A percentile compares a stretch with the other conserved stretches of the same genome.
These are phyloP conservation scores for Theristus sp. DNA, from an alignment of 2,888 invertebrate species.

Conservation along the genomic window DNA sequence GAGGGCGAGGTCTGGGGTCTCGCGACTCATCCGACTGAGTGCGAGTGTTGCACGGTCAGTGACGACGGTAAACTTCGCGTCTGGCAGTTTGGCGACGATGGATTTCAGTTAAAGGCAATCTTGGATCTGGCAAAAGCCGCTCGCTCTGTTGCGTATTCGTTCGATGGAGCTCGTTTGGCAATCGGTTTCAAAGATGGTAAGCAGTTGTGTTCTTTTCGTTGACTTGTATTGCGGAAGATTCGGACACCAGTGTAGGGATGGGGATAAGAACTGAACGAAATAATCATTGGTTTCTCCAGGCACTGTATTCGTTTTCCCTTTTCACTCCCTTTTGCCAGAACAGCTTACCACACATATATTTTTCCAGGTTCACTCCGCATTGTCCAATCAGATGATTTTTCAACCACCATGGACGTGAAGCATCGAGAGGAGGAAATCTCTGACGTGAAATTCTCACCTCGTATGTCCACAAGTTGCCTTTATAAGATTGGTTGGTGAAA, in stretches of 20 bases:
- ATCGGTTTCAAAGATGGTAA: conserved; percentile 31
- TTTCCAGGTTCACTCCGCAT: too few relatives aligned
- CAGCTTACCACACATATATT: too few relatives aligned
- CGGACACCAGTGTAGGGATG: too few relatives aligned
- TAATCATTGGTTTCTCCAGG: too few relatives aligned
- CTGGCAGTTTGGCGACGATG: conserved; percentile 29
- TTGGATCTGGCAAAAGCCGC: conserved; percentile 23
- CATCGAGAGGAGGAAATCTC: conserved; percentile 33
- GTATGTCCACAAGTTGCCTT: too few relatives aligned
- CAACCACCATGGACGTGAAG: too few relatives aligned
- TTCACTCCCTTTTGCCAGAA: too few relatives aligned
- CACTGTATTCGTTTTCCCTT: too few relatives aligned
- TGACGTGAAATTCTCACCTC: conserved; percentile 35
- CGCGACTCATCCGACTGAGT: conserved; percentile 28
- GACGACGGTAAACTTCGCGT: conserved; percentile 32
- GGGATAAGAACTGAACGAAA: too few relatives aligned
- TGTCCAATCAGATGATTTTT: too few relatives aligned
- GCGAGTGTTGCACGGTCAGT: conserved; percentile 30
- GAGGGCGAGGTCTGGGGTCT: conserved; percentile 35
- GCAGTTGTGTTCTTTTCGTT: not conserved
- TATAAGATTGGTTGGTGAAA: too few relatives aligned
- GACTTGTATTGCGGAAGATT: too few relatives aligned
- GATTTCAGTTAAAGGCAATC: conserved; percentile 13
- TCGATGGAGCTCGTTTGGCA: conserved; percentile 31
- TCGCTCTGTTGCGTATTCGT: conserved; percentile 30